phyloP scores from a whole-genome alignment of 1,140 invertebrate genomes.

The Cydia fagiglandana region DNA sequence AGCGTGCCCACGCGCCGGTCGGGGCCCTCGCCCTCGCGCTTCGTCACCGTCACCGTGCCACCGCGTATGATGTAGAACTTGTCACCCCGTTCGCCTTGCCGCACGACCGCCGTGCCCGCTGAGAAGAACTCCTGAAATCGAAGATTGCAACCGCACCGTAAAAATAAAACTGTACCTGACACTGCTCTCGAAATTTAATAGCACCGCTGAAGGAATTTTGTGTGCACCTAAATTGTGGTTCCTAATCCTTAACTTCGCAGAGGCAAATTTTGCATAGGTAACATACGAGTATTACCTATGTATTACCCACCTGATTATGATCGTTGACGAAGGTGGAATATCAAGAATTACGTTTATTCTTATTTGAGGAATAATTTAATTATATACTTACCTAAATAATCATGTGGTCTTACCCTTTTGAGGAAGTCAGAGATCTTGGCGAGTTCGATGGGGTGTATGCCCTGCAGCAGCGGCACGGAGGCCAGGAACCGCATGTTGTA shows the following conservation, averaged over 20 bases:
- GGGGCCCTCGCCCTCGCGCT: slow-evolving; percentile 80
- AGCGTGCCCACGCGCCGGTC: slow-evolving; percentile 83
- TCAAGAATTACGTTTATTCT: too few species aligned
- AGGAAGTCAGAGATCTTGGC: slow-evolving; percentile 94
- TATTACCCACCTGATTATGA: not conserved
- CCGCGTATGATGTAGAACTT: slow-evolving; percentile 98
- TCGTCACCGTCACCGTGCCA: slow-evolving; percentile 90
- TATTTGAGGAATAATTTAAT: too few species aligned
- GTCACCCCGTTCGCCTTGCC: slow-evolving; percentile 95
- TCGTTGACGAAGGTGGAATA: not conserved
- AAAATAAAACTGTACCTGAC: too few species aligned
- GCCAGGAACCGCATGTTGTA: slow-evolving; percentile 91
- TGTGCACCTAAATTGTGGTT: too few species aligned
- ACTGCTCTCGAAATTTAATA: too few species aligned
- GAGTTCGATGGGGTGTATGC: slow-evolving; percentile 89
- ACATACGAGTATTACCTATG: too few species aligned
- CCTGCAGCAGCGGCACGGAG: slow-evolving; percentile 91
- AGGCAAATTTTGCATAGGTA: too few species aligned
- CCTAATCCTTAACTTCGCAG: too few species aligned
- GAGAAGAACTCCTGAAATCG: slow-evolving; percentile 87
- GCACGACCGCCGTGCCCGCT: slow-evolving; percentile 91
- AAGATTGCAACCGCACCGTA: not conserved
- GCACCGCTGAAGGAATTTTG: too few species aligned
- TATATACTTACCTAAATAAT: too few species aligned
- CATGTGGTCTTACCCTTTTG: slow-evolving; percentile 83